Base-by-base conservation (phyloP, 2,113 vertebrate genomes). In the Pica pica region DNA sequence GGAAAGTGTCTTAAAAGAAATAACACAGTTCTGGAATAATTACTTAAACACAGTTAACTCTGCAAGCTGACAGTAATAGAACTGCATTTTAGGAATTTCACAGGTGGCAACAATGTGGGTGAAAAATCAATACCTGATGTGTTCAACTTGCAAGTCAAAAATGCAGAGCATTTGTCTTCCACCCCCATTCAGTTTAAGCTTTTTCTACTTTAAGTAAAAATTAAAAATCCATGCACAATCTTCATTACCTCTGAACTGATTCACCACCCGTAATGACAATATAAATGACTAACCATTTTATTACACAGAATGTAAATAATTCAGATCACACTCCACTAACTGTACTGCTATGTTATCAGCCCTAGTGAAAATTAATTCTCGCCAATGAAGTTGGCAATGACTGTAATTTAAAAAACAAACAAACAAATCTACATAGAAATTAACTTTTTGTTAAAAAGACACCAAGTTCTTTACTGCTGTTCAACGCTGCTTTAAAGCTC, bases 61-160 rank as follows among this genome's bases (percentile, higher is more conserved):
- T 47, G 46, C 46, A 88, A 83, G 81, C 56, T 67, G 85, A 74
- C 75, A 74, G 50, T 46, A 90, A 83, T 0, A 87, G 73, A 65
- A 88, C 14, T n/a, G 57, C 69, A 71, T 80, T 90, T 91, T 63
- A 90, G 37, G 47, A 39, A 63, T 86, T 94, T 91, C 65, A 57
- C 57, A 75, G 86, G 86, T 81, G 83, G 68, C 83, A 93, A 89
- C 69, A 92, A 70, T 7, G 64, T 83, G 89, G 76, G 92, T 81
- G 57, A 80, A 92, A 90, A 90, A 83, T 26, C 26, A 35, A 78
- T 78, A 90, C 65, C 55, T 53, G 16, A 81, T 31, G 47, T 9
- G 50, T 53, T 94, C 33, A 65, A 46, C 77, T 74, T 68, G 52
- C 27, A 69, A 92, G 37, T 74, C 27, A 93, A 90, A 97, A 91